A percentile compares a stretch with the other conserved stretches of the same genome.
Evolutionary conservation across 2,888 invertebrate species (phyloP).

Genomic region (Apoda limacodes): DNA sequence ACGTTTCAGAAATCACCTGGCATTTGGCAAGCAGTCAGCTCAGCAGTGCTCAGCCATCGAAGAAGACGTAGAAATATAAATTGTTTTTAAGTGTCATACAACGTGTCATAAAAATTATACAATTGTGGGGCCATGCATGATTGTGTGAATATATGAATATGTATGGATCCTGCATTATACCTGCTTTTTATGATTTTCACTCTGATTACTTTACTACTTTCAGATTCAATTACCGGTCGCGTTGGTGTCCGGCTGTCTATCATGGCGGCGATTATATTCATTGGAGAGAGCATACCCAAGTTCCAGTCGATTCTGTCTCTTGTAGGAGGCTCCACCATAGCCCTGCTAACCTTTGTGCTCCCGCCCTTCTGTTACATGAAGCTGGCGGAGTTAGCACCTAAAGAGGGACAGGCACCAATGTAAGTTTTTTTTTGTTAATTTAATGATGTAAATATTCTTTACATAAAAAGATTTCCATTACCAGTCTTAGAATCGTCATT

Average conservation of each 20-base stretch:
- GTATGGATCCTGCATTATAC: no score
- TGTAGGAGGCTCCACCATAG: conserved; percentile 78
- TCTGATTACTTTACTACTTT: no score
- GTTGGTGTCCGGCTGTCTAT: conserved; percentile 68
- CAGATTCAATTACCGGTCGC: conserved; percentile 73
- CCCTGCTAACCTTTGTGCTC: conserved; percentile 75
- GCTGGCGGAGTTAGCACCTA: conserved; percentile 55
- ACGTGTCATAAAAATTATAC: no score
- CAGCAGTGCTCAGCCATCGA: no score
- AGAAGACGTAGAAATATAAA: no score
- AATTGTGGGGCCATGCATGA: no score
- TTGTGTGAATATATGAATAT: no score
- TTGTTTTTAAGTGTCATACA: no score
- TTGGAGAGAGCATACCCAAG: conserved; percentile 76
- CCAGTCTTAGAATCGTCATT: neutral
- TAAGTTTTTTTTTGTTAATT: conserved; percentile 23
- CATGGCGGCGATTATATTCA: conserved; percentile 69
- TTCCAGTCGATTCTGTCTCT: conserved; percentile 78
- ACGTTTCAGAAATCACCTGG: no score
- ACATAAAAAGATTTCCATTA: neutral
- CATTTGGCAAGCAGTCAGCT: no score
- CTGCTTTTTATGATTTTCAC: no score
- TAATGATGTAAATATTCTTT: neutral
- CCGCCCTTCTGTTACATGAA: conserved; percentile 76
- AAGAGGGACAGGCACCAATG: conserved; percentile 35